Conservation (phyloP, 2,797 vertebrate genomes). For the Aulostomus chinensis region DNA sequence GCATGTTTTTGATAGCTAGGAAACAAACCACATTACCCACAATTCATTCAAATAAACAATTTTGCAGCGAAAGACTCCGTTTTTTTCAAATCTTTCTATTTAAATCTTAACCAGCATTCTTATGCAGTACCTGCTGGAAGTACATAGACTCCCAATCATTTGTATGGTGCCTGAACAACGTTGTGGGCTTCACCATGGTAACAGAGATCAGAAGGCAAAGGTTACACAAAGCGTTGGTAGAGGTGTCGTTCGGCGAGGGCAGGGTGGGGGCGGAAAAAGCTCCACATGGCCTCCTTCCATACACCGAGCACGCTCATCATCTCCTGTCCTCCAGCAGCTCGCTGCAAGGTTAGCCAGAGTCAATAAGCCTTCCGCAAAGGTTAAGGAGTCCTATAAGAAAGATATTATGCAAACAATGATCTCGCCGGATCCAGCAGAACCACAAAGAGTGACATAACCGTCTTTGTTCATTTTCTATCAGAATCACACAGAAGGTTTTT, state of each 20-base stretch:
- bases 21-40: too few species aligned
- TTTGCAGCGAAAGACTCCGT: not conserved
- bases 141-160: conserved; percentile 25
- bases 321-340: conserved; percentile 65
- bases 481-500: conserved; percentile 49
- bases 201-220: conserved; percentile 72
- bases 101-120: conserved; percentile 24
- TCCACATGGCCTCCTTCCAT: conserved; percentile 53
- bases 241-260: conserved; percentile 41
- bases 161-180: conserved; percentile 28
- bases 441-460: conserved; percentile 57
- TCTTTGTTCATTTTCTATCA: conserved; percentile 49
- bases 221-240: conserved; percentile 62
- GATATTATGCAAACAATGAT: conserved; percentile 67
- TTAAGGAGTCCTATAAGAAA: conserved; percentile 69
- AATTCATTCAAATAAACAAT: conserved; percentile 1
- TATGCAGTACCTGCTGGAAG: conserved; percentile 10
- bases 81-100: not conserved
- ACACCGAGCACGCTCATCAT: conserved; percentile 67
- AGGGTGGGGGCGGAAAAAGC: conserved; percentile 53
- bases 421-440: conserved; percentile 47
- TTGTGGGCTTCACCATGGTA: conserved; percentile 68
- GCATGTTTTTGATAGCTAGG: too few species aligned
- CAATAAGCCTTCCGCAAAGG: conserved; percentile 73
- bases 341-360: conserved; percentile 70